Evolutionary conservation across 2,888 invertebrate genomes (phyloP), one percentile per base, ranked within the genome.

Genomic region (Microdon myrmicae): DNA sequence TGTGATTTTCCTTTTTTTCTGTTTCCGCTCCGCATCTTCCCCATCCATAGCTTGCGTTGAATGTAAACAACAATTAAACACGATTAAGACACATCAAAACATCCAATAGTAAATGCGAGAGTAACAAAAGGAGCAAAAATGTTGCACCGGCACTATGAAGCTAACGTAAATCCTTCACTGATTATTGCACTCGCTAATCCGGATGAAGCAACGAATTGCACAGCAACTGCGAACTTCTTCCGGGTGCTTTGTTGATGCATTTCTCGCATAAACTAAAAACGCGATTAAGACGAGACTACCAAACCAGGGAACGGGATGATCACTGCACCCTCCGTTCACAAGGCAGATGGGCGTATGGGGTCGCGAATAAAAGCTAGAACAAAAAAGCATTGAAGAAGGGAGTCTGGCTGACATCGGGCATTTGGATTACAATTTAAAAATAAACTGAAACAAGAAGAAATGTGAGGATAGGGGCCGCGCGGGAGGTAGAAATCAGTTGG

Each of bases 101-200:
- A 56, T 59, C 53, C 34, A 45, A 35, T 48, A 49, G 55, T 44
- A 9, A 26, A 26, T n/a, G n/a, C 2, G 26, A 26, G 10, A 58
- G 32, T 58, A 29, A 38, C 26, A 38, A 17, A 9, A 13, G 13
- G 14, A 22, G 5, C 8, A 22, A n/a, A n/a, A n/a, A n/a, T n/a
- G n/a, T n/a, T n/a, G 22, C 4, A 38, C 20, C 31, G 39, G 19
- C 25, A 39, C 43, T 22, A 43, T 37, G 47, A 58, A 58, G 47
- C 53, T 26, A 58, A 53, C 64, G 51, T 58, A 47, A 64, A 53
- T 58, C 64, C 58, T 47, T 64, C 53, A 43, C 58, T 64, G 56
- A 64, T 64, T 64, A 64, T 64, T 64, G 56, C 64, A 45, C 58
- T 64, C 45, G 58, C 58, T 58, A 64, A 64, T 58, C 64, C 45